Evolutionary conservation across 1,140 invertebrate genomes (phyloP).

Genomic region (Atopsyche davidsoni): DNA sequence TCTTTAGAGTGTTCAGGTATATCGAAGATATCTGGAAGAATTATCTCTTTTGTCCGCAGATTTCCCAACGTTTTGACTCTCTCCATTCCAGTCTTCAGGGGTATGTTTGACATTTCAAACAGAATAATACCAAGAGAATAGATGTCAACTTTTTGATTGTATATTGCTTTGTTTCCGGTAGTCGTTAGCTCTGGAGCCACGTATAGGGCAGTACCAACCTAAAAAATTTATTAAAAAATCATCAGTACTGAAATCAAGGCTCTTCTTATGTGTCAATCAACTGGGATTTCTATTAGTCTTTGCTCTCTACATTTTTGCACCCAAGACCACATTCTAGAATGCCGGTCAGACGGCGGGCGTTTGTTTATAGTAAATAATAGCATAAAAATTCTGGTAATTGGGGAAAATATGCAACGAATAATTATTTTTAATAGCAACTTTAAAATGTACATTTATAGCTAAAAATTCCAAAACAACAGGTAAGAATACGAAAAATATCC

Average conservation of each 20-base stretch:
- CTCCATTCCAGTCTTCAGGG: conserved; percentile 82
- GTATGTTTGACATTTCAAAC: conserved; percentile 90
- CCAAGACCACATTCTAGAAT: no score
- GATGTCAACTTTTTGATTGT: conserved; percentile 94
- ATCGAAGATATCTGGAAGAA: conserved; percentile 49
- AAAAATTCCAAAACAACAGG: no score
- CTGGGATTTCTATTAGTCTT: no score
- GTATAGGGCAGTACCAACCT: conserved; percentile 90
- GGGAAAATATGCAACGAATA: no score
- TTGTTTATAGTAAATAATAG: no score
- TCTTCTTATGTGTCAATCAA: background rate
- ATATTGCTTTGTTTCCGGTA: conserved; percentile 61
- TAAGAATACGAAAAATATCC: no score
- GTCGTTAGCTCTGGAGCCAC: conserved; percentile 81
- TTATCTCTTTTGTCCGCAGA: conserved; percentile 60
- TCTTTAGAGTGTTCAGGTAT: conserved; percentile 29
- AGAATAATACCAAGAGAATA: conserved; percentile 85
- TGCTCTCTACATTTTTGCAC: no score
- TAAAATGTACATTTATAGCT: no score
- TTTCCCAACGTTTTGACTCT: conserved; percentile 68
- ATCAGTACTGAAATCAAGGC: background rate
- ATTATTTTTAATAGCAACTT: no score
- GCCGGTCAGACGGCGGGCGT: no score
- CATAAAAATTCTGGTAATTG: no score
- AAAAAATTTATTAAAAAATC: conserved; percentile 18